Percentiles rank a stretch among this genome's conserved stretches.
Evolutionary conservation across 1,140 invertebrate genomes (phyloP).

Genomic region (Pogonomyrmex barbatus): DNA sequence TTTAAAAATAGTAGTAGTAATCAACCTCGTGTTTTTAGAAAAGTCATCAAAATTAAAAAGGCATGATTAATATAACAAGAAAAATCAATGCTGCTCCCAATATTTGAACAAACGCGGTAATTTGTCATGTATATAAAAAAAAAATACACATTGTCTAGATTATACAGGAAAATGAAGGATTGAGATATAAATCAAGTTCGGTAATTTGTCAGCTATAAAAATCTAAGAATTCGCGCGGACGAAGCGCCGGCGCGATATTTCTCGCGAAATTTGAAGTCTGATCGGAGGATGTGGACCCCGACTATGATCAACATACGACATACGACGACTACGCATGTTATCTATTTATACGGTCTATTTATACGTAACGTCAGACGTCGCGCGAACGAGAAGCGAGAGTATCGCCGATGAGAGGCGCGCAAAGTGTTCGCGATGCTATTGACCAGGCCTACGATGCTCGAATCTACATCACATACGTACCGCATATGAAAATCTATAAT

Average conservation of each 20-base stretch:
- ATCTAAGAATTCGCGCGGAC: not conserved
- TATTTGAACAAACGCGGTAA: not conserved
- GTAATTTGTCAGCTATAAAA: not conserved
- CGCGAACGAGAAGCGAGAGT: conserved; percentile 36
- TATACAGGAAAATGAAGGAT: not conserved
- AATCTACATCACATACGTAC: too few species aligned
- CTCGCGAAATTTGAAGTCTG: not conserved
- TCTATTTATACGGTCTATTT: conserved; percentile 71
- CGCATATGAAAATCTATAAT: too few species aligned
- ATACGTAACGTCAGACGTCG: conserved; percentile 64
- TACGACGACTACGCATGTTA: conserved; percentile 49
- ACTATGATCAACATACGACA: conserved; percentile 57
- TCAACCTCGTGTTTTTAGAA: not conserved
- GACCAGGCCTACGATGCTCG: not conserved
- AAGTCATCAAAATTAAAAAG: not conserved
- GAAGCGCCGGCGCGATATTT: conserved; percentile 40
- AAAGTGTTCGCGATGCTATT: conserved; percentile 51
- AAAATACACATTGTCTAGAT: not conserved
- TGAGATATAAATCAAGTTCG: not conserved
- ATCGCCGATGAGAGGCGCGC: conserved; percentile 18
- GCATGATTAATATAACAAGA: not conserved
- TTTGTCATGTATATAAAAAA: not conserved
- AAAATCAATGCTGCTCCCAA: not conserved
- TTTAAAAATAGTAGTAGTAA: not conserved
- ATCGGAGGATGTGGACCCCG: conserved; percentile 59